Percentiles rank a stretch among this genome's conserved stretches.
phyloP scores from a whole-genome alignment of 1,140 invertebrate species.

The Oncopodura yosiiana region DNA sequence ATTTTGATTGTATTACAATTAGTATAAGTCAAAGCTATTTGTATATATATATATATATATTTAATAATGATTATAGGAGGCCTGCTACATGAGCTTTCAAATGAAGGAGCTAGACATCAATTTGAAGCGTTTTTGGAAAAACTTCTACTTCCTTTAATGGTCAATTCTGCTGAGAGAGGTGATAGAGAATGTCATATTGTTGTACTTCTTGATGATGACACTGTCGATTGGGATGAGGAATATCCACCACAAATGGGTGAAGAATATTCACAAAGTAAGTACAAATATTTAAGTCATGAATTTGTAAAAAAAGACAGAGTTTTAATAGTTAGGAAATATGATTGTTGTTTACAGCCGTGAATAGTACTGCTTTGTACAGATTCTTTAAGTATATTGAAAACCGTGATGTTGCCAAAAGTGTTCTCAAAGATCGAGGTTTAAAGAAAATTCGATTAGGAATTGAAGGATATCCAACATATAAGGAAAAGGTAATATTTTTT shows the following conservation, averaged over 20 bases:
- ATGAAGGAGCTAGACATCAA: conserved; percentile 93
- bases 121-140: conserved; percentile 95
- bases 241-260: conserved; percentile 98
- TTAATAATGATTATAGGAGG: too few species aligned
- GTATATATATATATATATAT: too few species aligned
- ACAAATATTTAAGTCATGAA: not conserved
- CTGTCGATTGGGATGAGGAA: conserved; percentile 97
- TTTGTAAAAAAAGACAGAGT: not conserved
- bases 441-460: conserved; percentile 99
- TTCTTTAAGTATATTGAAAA: conserved; percentile 99
- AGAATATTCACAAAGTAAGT: conserved; percentile 87
- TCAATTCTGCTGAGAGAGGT: conserved; percentile 80
- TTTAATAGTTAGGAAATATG: not conserved
- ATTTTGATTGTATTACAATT: too few species aligned
- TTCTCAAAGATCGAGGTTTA: conserved; percentile 93
- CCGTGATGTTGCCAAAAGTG: conserved; percentile 95
- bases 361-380: conserved; percentile 83
- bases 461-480: conserved; percentile 98
- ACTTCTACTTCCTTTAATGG: conserved; percentile 91
- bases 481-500: conserved; percentile 69
- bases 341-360: conserved; percentile 53
- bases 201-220: conserved; percentile 86
- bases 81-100: conserved; percentile 92
- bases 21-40: not conserved
- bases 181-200: conserved; percentile 88